Evolutionary conservation across 2,888 invertebrate genomes (phyloP).

Genomic region (Iphiclides podalirius): DNA sequence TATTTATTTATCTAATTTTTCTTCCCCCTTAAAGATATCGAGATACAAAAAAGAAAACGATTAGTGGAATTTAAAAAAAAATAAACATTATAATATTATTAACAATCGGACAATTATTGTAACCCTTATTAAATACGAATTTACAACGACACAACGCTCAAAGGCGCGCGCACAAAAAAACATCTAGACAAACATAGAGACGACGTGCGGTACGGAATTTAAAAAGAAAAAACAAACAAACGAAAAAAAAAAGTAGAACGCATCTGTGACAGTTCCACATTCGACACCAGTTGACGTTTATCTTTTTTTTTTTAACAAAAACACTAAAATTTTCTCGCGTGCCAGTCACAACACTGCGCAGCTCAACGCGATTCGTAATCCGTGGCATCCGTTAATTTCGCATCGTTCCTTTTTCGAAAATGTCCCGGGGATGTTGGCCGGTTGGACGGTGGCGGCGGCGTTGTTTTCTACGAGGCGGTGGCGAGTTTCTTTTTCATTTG

Average conservation of each 20-base stretch:
- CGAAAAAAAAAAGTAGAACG: too few relatives aligned
- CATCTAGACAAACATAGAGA: not conserved
- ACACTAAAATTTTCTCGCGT: not conserved
- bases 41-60: not conserved
- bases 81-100: not conserved
- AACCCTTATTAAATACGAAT: constrained; percentile 61
- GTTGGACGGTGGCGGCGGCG: too few relatives aligned
- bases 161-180: not conserved
- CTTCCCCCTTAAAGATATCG: not conserved
- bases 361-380: not conserved
- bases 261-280: not conserved
- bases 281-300: not conserved
- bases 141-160: constrained; percentile 36
- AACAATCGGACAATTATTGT: constrained; percentile 34
- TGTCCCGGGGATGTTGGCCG: too few relatives aligned
- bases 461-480: constrained; percentile 42
- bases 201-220: not conserved
- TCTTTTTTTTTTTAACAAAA: not conserved
- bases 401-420: too few relatives aligned
- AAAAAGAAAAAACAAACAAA: not conserved
- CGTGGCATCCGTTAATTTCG: not conserved
- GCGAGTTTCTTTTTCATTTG: constrained; percentile 66
- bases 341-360: not conserved
- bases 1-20: too few relatives aligned
- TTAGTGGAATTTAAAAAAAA: not conserved